Base-by-base conservation (phyloP, 2,797 vertebrate genomes). In the Rhinogobio ventralis region DNA sequence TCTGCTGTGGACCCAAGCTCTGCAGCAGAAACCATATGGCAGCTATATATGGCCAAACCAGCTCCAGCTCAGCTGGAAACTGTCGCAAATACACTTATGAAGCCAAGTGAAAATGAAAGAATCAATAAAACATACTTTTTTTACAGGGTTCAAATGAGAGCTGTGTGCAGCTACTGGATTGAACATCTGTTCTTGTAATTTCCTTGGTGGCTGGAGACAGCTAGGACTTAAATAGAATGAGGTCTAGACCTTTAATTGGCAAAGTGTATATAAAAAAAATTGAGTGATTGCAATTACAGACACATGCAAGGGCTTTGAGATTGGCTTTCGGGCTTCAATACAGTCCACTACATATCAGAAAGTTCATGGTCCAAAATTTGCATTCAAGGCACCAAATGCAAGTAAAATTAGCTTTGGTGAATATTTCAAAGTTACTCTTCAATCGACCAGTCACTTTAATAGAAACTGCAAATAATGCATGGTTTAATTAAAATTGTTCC, bases 1-100 rank as follows among this genome's bases (percentile, higher is more conserved):
- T 82, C 81, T 78, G 81, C 86, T 84, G 84, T 10, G 64, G 72
- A 49, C 71, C n/a, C 15, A 55, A 66, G 77, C 30, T 66, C 82
- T 67, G 75, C 60, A 76, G 84, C 82, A 87, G 45, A 62, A 64
- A 42, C 49, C 57, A 57, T 85, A 82, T 87, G 81, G 81, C 81
- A 62, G 73, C 79, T 84, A 57, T 64, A 67, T 73, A 62, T 9
- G 46, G 46, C 71, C 72, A 51, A 83, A 49, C 20, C 23, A 28
- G 46, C 25, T 33, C 28, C 2, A n/a, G 45, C 68, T 78, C 55
- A 64, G 74, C 71, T 39, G 64, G 77, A 66, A 46, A 74, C 36
- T 17, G 36, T 69, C 10, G 1, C 82, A 72, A 39, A 77, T n/a
- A 64, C 60, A 71, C 78, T 84, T 68, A 49, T 33, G 28, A 23